Evolutionary conservation across 2,888 invertebrate species (phyloP).

Genomic region (Limnephilus lunatus): DNA sequence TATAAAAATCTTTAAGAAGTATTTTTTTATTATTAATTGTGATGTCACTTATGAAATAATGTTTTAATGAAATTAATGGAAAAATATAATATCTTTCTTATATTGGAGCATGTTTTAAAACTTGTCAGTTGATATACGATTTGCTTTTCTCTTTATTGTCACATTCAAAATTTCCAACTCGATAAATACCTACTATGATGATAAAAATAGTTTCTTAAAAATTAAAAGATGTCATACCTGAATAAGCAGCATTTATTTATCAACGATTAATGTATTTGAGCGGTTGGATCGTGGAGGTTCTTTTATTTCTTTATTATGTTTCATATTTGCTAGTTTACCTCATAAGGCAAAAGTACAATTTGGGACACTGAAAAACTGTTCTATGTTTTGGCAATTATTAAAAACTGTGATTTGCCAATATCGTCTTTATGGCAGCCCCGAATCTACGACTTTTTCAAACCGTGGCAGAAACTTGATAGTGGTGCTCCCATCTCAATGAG

Average conservation of each 20-base stretch:
- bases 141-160: neutral
- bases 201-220: neutral
- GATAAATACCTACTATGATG: neutral
- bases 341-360: neutral
- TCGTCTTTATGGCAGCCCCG: neutral
- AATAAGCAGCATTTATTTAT: neutral
- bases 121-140: neutral
- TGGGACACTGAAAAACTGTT: neutral
- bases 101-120: constrained; percentile 21
- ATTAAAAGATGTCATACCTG: neutral
- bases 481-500: no score
- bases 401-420: neutral
- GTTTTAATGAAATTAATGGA: neutral
- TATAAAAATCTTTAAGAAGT: neutral
- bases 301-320: neutral
- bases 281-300: neutral
- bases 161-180: neutral
- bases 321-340: neutral
- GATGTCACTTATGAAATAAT: neutral
- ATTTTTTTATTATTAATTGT: neutral
- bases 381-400: no score
- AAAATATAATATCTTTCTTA: constrained; percentile 9
- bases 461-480: no score
- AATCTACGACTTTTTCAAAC: no score
- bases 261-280: neutral